phyloP scores from a whole-genome alignment of 1,140 invertebrate species.

The Artemia franciscana region DNA sequence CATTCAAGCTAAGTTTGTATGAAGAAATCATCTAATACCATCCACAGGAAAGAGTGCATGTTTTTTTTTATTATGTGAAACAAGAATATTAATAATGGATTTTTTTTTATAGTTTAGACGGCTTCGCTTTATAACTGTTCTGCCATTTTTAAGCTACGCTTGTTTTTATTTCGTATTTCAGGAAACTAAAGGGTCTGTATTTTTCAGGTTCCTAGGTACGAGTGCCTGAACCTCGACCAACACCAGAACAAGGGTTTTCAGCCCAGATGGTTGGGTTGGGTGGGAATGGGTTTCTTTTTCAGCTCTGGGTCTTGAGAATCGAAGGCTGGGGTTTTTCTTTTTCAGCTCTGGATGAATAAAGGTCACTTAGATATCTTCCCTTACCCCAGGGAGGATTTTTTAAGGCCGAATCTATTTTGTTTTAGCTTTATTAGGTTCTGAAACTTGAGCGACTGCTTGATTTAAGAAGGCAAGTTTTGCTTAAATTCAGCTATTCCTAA shows the following conservation, averaged over 20 bases:
- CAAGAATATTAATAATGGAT: neutral
- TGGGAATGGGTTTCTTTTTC: neutral
- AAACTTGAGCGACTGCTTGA: no score
- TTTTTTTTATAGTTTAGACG: no score
- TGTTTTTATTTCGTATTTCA: neutral
- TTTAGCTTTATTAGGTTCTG: no score
- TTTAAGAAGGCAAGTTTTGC: no score
- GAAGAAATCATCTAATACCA: neutral
- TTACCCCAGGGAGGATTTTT: no score
- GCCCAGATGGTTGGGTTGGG: neutral
- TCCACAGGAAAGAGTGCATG: neutral
- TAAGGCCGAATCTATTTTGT: no score
- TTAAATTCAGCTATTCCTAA: no score
- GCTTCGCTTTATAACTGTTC: no score
- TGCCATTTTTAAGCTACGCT: neutral
- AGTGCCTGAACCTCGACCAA: neutral
- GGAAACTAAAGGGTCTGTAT: neutral
- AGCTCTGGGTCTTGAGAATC: neutral
- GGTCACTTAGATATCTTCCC: no score
- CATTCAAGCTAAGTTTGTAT: constrained; percentile 1
- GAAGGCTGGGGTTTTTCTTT: no score
- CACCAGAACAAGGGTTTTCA: neutral
- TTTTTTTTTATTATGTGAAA: neutral
- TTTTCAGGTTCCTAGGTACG: constrained; percentile 3
- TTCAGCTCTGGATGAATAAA: no score